phyloP scores from a whole-genome alignment of 2,797 vertebrate genomes.

The Acanthurus leucopareius region DNA sequence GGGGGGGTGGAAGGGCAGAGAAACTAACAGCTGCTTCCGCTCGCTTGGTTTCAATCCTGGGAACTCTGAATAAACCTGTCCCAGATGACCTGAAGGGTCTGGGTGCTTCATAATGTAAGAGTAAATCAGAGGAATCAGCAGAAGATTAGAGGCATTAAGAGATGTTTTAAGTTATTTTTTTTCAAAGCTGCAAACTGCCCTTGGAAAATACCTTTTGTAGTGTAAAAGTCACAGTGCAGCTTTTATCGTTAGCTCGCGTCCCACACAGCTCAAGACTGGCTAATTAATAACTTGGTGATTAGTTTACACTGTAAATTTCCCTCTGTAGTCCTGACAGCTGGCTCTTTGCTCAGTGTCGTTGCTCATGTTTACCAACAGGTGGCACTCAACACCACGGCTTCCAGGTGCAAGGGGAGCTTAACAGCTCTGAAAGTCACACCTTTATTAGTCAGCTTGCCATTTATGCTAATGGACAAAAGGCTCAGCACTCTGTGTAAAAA shows the following conservation, averaged over 20 bases:
- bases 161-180: neutral
- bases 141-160: neutral
- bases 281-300: constrained; percentile 50
- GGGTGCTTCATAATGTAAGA: no score
- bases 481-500: constrained; percentile 1
- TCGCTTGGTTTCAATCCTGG: no score
- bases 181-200: neutral
- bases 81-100: no score
- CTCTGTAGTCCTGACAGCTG: constrained; percentile 21
- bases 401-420: neutral
- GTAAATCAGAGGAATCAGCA: neutral
- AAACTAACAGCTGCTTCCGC: no score
- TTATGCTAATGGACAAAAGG: constrained; percentile 35
- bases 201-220: neutral
- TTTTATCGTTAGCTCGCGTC: constrained; percentile 21
- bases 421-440: constrained; percentile 30
- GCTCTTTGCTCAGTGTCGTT: constrained; percentile 27
- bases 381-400: constrained; percentile 65
- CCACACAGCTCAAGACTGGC: constrained; percentile 15
- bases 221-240: neutral
- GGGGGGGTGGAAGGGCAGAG: no score
- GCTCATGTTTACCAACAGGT: constrained; percentile 67
- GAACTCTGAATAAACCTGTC: no score
- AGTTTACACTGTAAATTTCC: constrained; percentile 29
- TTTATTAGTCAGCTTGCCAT: constrained; percentile 54